phyloP scores from a whole-genome alignment of 2,797 vertebrate species.

The Paguma larvata region DNA sequence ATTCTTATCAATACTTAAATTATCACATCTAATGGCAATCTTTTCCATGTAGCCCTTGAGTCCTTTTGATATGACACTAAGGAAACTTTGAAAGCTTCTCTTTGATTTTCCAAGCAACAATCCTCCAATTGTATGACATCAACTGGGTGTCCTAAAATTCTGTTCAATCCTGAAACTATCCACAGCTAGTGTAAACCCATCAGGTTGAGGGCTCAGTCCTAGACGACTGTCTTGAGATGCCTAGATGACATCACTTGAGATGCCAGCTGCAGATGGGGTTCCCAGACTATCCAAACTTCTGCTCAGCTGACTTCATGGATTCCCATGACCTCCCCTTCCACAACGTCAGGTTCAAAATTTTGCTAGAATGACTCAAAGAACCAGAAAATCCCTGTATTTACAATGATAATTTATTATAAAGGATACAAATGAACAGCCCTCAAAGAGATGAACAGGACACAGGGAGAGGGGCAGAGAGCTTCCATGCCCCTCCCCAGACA shows the following conservation, averaged over 20 bases:
- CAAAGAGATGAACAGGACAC: background rate
- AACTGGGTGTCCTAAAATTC: background rate
- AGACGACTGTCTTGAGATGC: background rate
- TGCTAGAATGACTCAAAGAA: background rate
- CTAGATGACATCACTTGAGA: background rate
- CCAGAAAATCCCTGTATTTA: background rate
- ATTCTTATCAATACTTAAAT: background rate
- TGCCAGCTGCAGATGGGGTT: background rate
- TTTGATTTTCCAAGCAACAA: background rate
- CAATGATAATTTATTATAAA: background rate
- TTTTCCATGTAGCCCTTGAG: background rate
- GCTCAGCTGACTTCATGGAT: background rate
- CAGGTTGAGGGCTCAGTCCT: background rate
- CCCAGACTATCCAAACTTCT: background rate
- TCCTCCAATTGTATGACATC: background rate
- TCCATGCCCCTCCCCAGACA: too few relatives aligned
- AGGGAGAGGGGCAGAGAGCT: too few relatives aligned
- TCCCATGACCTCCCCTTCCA: background rate
- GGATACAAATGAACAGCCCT: background rate
- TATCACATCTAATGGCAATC: background rate
- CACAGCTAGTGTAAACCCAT: background rate
- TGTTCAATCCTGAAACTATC: background rate
- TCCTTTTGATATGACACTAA: too few relatives aligned
- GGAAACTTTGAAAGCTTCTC: background rate
- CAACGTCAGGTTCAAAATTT: background rate